Evolutionary conservation across 2,113 vertebrate genomes (phyloP).

Genomic region (Polyodon spathula): DNA sequence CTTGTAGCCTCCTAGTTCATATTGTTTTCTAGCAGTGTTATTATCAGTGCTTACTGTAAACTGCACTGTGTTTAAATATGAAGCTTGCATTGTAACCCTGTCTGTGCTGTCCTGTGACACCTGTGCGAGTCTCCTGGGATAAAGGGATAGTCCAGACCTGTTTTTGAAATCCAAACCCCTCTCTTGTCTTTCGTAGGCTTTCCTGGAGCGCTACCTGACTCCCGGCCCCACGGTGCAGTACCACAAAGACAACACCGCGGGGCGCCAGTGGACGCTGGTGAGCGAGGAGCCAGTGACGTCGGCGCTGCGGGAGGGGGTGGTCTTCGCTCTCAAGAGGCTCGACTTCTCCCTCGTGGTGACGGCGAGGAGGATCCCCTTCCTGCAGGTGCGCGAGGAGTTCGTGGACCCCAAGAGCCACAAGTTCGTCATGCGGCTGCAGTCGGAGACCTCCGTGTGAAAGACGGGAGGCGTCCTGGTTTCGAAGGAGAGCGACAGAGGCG

Average conservation of each 20-base stretch:
- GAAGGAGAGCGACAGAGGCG: background rate
- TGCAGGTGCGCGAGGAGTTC: slow-evolving; percentile 86
- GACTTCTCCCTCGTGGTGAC: slow-evolving; percentile 90
- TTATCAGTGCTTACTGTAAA: too few relatives aligned
- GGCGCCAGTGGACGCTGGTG: slow-evolving; percentile 89
- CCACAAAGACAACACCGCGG: slow-evolving; percentile 78
- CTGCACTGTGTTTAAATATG: too few relatives aligned
- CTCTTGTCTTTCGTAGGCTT: slow-evolving; percentile 55
- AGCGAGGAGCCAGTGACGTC: slow-evolving; percentile 89
- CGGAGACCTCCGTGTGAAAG: slow-evolving; percentile 83
- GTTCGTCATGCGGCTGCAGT: slow-evolving; percentile 92
- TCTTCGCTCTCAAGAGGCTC: slow-evolving; percentile 79
- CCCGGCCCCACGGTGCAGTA: slow-evolving; percentile 90
- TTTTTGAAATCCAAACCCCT: background rate
- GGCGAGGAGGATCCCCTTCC: slow-evolving; percentile 79
- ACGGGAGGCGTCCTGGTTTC: slow-evolving; percentile 1
- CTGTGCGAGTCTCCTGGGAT: too few relatives aligned
- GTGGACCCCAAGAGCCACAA: slow-evolving; percentile 96
- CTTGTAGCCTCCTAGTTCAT: too few relatives aligned
- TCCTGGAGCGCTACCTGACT: slow-evolving; percentile 81
- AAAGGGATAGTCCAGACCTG: too few relatives aligned
- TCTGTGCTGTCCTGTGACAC: too few relatives aligned
- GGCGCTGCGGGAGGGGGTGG: slow-evolving; percentile 73
- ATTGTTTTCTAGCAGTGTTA: too few relatives aligned
- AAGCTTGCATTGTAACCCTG: too few relatives aligned